These are phyloP conservation scores for Anabas testudineus DNA, from an alignment of 2,797 vertebrate species.

Conservation along the genomic window DNA sequence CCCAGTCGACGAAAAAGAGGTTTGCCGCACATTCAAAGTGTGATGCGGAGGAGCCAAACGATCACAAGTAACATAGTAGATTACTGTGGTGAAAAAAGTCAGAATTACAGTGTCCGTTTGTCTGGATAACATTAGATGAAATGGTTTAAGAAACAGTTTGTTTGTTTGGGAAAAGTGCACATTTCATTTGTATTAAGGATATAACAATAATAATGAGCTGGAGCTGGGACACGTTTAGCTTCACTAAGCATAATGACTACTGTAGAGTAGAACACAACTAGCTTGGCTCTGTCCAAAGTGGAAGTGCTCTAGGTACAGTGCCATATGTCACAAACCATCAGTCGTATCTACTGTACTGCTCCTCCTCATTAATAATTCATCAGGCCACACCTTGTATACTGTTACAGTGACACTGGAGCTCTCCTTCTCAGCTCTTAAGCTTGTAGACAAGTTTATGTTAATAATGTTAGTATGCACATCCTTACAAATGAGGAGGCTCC, in stretches of 20 bases:
- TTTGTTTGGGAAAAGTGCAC: neutral
- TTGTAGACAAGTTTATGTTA: slow-evolving; percentile 12
- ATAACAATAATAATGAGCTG: neutral
- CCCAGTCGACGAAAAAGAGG: neutral
- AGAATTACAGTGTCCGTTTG: too few relatives aligned
- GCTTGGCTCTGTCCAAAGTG: neutral
- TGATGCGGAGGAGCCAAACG: neutral
- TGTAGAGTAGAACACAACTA: neutral
- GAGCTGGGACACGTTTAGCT: neutral
- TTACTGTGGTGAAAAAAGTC: neutral
- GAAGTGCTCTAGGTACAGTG: too few relatives aligned
- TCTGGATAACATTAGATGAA: too few relatives aligned
- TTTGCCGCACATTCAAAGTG: neutral
- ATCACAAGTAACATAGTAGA: neutral
- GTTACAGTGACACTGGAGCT: slow-evolving; percentile 47
- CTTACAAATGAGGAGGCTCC: slow-evolving; percentile 11
- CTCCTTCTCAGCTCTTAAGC: slow-evolving; percentile 10
- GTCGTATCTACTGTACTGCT: slow-evolving; percentile 47
- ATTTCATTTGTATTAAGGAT: neutral
- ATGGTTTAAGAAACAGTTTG: too few relatives aligned
- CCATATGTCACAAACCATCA: slow-evolving; percentile 38
- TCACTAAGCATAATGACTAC: neutral
- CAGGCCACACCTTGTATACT: slow-evolving; percentile 53
- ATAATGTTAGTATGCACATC: slow-evolving; percentile 25
- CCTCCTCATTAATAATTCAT: slow-evolving; percentile 71